A percentile compares a stretch with the other conserved stretches of the same genome.
phyloP scores from a whole-genome alignment of 2,113 vertebrate species.

The Xiphias gladius region DNA sequence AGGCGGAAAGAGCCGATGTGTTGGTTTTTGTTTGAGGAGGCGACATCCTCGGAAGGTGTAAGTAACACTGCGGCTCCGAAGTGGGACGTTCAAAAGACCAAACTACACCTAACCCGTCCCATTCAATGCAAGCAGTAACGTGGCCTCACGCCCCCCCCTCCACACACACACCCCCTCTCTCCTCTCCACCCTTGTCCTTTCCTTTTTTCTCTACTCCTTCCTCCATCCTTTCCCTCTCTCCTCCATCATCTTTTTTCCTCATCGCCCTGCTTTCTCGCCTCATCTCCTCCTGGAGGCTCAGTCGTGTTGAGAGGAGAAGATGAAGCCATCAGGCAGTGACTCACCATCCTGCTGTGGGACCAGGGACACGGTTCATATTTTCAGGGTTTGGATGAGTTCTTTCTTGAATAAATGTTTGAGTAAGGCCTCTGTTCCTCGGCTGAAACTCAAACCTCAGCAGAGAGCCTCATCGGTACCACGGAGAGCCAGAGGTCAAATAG shows the following conservation, averaged over 20 bases:
- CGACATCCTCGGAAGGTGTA: too few species aligned
- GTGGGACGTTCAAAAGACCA: background rate
- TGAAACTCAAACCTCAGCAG: background rate
- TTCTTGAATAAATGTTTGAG: slow-evolving; percentile 29
- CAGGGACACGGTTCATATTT: background rate
- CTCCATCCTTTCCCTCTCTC: background rate
- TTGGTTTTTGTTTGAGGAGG: too few species aligned
- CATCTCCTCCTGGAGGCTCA: background rate
- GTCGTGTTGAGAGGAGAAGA: background rate
- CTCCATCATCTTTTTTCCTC: too few species aligned
- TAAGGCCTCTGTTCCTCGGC: background rate
- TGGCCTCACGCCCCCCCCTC: too few species aligned
- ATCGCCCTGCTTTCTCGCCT: background rate
- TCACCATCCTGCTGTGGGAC: slow-evolving; percentile 20
- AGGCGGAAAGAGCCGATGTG: too few species aligned
- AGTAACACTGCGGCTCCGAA: too few species aligned
- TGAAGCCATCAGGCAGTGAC: slow-evolving; percentile 17
- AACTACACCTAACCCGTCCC: background rate
- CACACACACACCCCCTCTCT: too few species aligned
- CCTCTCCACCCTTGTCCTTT: background rate
- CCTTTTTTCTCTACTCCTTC: background rate
- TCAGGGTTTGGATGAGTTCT: background rate
- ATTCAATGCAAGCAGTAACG: too few species aligned
- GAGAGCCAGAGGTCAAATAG: background rate
- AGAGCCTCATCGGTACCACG: background rate